These are phyloP conservation scores for Pachyramphus minor DNA, from an alignment of 2,113 vertebrate genomes.

Conservation along the genomic window DNA sequence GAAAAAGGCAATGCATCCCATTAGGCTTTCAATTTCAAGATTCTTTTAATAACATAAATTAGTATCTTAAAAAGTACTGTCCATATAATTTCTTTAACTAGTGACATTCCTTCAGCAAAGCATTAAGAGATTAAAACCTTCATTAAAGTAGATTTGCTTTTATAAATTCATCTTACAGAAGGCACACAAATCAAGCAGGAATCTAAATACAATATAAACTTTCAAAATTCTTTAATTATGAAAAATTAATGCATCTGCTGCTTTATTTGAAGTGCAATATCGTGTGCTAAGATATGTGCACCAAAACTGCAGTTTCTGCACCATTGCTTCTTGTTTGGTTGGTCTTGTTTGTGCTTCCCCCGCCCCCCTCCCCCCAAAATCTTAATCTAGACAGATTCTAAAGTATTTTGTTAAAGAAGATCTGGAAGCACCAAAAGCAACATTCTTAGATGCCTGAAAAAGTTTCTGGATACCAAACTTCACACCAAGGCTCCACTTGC, in stretches of 20 bases:
- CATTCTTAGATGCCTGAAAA: neutral
- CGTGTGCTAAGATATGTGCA: neutral
- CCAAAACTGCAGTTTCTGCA: neutral
- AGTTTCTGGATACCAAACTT: neutral
- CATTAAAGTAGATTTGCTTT: neutral
- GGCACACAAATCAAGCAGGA: neutral
- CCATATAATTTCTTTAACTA: neutral
- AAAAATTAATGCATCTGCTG: neutral
- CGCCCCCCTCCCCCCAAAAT: fast-evolving
- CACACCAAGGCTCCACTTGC: neutral
- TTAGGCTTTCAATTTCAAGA: neutral
- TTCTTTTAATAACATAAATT: neutral
- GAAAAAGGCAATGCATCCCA: neutral
- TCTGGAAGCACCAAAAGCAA: neutral
- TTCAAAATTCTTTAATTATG: neutral
- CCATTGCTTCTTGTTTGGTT: neutral
- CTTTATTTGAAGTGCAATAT: neutral
- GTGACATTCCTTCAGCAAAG: neutral
- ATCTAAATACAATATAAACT: neutral
- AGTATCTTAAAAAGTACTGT: neutral
- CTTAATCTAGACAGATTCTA: neutral
- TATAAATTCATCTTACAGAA: neutral
- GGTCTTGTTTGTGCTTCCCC: neutral
- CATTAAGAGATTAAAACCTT: neutral
- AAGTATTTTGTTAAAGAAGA: neutral